phyloP scores from a whole-genome alignment of 2,888 invertebrate species.

The Resseliella maxima region DNA sequence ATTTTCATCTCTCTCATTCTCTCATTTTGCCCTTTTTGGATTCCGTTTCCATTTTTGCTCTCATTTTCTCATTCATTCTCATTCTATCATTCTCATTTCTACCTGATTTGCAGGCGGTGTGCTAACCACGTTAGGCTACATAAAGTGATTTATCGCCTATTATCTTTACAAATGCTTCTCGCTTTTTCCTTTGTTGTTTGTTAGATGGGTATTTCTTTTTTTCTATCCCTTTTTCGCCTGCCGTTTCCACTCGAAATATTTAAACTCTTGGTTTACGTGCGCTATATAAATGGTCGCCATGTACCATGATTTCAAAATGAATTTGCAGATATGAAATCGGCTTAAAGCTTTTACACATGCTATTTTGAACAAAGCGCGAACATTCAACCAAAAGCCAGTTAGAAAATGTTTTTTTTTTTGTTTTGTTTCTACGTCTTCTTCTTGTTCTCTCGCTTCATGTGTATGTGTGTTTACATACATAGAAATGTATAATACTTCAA shows the following conservation, averaged over 20 bases:
- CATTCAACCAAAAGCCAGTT: neutral
- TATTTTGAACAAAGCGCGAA: neutral
- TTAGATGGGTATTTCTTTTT: neutral
- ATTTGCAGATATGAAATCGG: constrained; percentile 39
- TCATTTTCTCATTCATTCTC: too few relatives aligned
- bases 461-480: too few relatives aligned
- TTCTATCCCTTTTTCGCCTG: neutral
- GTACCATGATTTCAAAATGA: constrained; percentile 7
- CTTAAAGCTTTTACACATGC: constrained; percentile 39
- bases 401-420: neutral
- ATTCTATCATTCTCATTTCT: too few relatives aligned
- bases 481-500: too few relatives aligned
- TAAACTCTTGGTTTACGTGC: neutral
- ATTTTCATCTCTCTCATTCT: neutral
- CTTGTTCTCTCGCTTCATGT: too few relatives aligned
- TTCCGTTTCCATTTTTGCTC: too few relatives aligned
- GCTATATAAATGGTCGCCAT: neutral
- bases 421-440: too few relatives aligned
- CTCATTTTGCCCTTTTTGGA: too few relatives aligned
- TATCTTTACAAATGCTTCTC: constrained; percentile 1
- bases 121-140: neutral
- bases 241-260: neutral
- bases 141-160: constrained; percentile 54
- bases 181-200: neutral
- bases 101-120: neutral